A percentile compares a stretch with the other conserved stretches of the same genome.
Conservation (phyloP, 2,113 vertebrate genomes). For the human (Homo sapiens) region GRCh38 chrX:105553501-105554000, state of each 20-base stretch:
- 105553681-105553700: background rate
- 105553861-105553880: background rate
- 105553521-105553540: constrained; percentile 25
- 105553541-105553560: background rate
- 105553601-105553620: background rate
- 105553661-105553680: background rate
- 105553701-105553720: background rate
- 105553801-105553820: background rate
- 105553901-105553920: background rate
- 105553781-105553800: background rate
- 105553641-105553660: background rate
- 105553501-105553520: background rate
- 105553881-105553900: background rate
- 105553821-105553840: background rate
- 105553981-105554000: background rate
- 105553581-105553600: background rate
- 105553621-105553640: background rate
- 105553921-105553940: background rate
- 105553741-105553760: background rate
- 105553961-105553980: background rate
- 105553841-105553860: background rate
- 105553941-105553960: background rate
- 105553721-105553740: background rate
- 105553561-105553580: background rate
- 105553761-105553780: background rate